phyloP scores from a whole-genome alignment of 2,888 invertebrate genomes.

The Drosophila antonietae region DNA sequence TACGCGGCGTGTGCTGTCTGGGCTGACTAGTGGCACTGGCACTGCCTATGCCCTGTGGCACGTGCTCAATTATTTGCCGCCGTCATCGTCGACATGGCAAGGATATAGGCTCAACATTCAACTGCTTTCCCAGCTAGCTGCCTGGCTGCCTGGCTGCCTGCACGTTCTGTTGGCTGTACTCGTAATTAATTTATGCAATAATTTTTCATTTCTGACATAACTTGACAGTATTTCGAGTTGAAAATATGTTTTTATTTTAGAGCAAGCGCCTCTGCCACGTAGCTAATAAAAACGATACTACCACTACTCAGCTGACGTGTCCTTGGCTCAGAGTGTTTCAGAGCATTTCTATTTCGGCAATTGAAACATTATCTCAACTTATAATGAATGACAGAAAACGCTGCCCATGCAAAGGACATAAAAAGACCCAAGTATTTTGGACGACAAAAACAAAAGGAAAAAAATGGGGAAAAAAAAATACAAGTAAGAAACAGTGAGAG shows the following conservation, averaged over 20 bases:
- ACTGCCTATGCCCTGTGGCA: constrained; percentile 40
- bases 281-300: constrained; percentile 35
- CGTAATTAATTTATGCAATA: constrained; percentile 80
- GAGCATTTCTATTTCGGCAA: constrained; percentile 48
- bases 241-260: constrained; percentile 65
- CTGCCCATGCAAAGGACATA: constrained; percentile 51
- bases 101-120: constrained; percentile 38
- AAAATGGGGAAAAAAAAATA: no score
- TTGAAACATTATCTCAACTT: constrained; percentile 64
- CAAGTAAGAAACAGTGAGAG: not conserved
- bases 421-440: constrained; percentile 41
- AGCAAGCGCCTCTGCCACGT: constrained; percentile 23
- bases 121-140: constrained; percentile 9
- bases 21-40: constrained; percentile 19
- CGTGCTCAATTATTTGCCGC: constrained; percentile 67
- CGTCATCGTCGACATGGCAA: constrained; percentile 24
- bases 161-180: constrained; percentile 50
- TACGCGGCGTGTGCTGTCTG: constrained; percentile 37
- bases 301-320: constrained; percentile 29
- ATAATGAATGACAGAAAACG: constrained; percentile 68
- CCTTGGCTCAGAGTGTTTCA: constrained; percentile 1
- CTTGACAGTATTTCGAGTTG: constrained; percentile 57
- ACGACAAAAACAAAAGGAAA: no score
- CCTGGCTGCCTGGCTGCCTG: constrained; percentile 27
- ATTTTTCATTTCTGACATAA: constrained; percentile 78